Base-by-base conservation (phyloP, 2,888 invertebrate species). In the Ennomos quercinarius region DNA sequence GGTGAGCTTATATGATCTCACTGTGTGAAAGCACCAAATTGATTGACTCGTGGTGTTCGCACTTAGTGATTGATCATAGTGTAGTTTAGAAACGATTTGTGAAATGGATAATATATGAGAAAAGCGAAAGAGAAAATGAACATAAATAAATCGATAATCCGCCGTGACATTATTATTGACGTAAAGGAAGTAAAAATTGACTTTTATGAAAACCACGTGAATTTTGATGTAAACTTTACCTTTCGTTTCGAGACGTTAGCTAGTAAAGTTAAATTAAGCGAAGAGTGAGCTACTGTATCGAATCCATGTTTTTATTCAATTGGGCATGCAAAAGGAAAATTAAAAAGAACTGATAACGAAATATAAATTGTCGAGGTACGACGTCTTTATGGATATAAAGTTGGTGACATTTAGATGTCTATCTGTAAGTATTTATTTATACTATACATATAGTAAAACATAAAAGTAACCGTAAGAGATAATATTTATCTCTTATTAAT, bases 1-100 rank as follows among this genome's bases (percentile, higher is more conserved):
- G 67, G 66, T 77, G 72, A 71, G 71, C 71, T 76, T 79, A 80
- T 74, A 76, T 71, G 72, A 70, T 67, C 64, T 64, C 69, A 67
- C 63, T 43, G 66, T 67, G 73, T 67, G 80, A 81, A 79, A 81
- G 75, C 75, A 70, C 50, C 40, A 40, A 27, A 52, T 65, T 57
- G 57, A 65, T 57, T 61, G 52, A 65, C 45, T 70, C 37, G 9
- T 54, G 63, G 66, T 65, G 64, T 64, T 65, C 58, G 56, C 60
- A 34, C 11, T 40, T 42, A 54, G 3, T 49, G 36, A 55, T 17
- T 49, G 36, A 55, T 17, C 17, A 17, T 17, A 2, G 17, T 17
- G 3, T 56, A 44, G 27, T 39, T 10, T 35, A 27, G 40, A 42
- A 43, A 34, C 50, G 38, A 59, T 43, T 49, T 63, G 52, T 17